These are phyloP conservation scores for Isurus oxyrinchus DNA, from an alignment of 2,113 vertebrate genomes.

Conservation along the genomic window DNA sequence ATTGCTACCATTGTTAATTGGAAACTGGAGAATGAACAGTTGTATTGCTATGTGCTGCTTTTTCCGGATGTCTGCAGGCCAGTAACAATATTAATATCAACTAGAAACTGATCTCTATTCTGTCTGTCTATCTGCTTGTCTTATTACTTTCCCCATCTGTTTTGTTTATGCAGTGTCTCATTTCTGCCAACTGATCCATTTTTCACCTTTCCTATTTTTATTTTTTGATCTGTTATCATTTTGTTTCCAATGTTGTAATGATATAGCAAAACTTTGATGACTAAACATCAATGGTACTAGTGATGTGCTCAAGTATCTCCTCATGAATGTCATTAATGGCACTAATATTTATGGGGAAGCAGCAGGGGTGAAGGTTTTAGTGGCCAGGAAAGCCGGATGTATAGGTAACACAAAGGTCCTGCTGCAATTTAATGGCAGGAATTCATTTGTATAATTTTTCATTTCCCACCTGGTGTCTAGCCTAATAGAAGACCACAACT, in stretches of 20 bases:
- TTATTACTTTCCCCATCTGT: not conserved
- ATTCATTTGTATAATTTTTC: too few species aligned
- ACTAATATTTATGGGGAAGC: too few species aligned
- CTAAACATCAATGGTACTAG: not conserved
- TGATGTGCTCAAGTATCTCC: not conserved
- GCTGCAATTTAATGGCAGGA: too few species aligned
- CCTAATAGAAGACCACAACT: too few species aligned
- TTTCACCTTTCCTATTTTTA: not conserved
- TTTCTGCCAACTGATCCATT: not conserved
- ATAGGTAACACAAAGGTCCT: too few species aligned
- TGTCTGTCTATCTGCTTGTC: not conserved
- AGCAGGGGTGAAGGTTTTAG: too few species aligned
- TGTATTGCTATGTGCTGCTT: not conserved
- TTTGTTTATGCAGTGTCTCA: not conserved
- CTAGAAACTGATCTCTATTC: not conserved
- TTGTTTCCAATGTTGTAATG: not conserved
- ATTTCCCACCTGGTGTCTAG: too few species aligned
- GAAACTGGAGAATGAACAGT: constrained; percentile 1
- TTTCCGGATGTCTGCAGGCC: not conserved
- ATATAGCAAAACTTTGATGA: not conserved
- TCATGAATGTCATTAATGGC: not conserved
- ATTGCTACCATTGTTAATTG: constrained; percentile 4
- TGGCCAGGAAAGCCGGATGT: too few species aligned
- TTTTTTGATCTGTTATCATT: not conserved
- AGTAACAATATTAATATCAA: not conserved